Evolutionary conservation across 2,888 invertebrate genomes (phyloP).

Genomic region (Melanostoma scalare): DNA sequence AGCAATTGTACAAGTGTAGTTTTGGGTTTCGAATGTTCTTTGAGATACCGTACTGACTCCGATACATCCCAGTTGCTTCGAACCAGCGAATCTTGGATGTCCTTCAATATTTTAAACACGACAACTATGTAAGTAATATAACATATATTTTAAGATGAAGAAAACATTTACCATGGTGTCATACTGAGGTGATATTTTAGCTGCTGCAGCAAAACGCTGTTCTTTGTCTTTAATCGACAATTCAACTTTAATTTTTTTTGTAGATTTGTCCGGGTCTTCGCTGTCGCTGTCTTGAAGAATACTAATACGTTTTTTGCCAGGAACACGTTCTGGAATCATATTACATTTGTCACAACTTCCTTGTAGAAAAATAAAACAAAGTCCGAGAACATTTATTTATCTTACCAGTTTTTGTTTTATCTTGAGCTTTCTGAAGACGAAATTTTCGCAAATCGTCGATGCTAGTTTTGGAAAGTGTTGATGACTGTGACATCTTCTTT

Average conservation of each 20-base stretch:
- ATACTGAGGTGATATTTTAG: conserved; percentile 79
- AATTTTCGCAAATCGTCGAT: conserved; percentile 79
- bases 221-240: conserved; percentile 80
- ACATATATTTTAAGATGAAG: neutral
- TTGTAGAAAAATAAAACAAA: neutral
- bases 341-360: neutral
- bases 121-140: too few species aligned
- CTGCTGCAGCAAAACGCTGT: conserved; percentile 79
- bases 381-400: conserved; percentile 53
- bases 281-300: conserved; percentile 81
- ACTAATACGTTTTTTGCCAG: conserved; percentile 81
- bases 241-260: conserved; percentile 78
- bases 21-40: conserved; percentile 78
- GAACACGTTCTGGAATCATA: conserved; percentile 78
- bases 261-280: conserved; percentile 77
- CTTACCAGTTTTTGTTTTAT: conserved; percentile 73
- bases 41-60: conserved; percentile 78
- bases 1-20: conserved; percentile 9
- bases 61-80: conserved; percentile 81
- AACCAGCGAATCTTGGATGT: conserved; percentile 82
- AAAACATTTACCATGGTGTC: conserved; percentile 80
- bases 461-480: conserved; percentile 73
- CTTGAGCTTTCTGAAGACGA: conserved; percentile 78
- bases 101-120: conserved; percentile 75
- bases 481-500: conserved; percentile 63